phyloP scores from a whole-genome alignment of 2,113 vertebrate genomes.

The Grammomys surdaster region DNA sequence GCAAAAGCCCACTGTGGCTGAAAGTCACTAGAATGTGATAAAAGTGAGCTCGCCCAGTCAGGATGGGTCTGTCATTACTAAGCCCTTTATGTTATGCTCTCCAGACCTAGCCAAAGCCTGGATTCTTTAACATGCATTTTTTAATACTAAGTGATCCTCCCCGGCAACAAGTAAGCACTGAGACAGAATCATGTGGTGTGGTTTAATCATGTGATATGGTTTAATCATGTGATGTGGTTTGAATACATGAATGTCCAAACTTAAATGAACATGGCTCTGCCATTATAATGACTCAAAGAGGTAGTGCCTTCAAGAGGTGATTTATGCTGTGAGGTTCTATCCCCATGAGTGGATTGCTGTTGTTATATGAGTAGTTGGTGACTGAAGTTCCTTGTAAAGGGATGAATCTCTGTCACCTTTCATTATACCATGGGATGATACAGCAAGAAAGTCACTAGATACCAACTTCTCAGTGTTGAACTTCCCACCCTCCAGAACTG shows the following conservation, averaged over 20 bases:
- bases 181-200: background rate
- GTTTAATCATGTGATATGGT: background rate
- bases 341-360: background rate
- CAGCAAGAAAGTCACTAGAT: background rate
- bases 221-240: background rate
- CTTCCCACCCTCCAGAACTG: background rate
- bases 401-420: background rate
- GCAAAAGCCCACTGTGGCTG: background rate
- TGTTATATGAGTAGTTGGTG: background rate
- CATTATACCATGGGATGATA: background rate
- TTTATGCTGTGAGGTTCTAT: background rate
- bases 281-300: background rate
- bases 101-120: background rate
- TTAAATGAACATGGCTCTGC: background rate
- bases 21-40: background rate
- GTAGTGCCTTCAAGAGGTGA: background rate
- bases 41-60: background rate
- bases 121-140: background rate
- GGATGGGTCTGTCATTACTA: background rate
- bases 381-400: background rate
- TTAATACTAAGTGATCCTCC: background rate
- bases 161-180: background rate
- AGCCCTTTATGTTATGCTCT: background rate
- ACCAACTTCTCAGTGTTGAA: background rate
- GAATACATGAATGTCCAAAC: background rate